Conservation (phyloP, 2,888 invertebrate species). For the Hirtodrosophila confusa region DNA sequence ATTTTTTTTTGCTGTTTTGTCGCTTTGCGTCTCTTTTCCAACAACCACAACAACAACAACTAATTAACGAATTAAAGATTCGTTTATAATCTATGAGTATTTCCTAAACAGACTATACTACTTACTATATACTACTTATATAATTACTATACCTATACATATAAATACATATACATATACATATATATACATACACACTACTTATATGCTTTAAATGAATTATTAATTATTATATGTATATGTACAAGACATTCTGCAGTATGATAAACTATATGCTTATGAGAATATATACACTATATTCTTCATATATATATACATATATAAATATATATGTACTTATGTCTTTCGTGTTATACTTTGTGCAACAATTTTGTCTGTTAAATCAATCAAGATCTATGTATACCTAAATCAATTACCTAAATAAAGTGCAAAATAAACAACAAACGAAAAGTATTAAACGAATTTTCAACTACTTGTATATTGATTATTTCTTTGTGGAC, state of each 20-base stretch:
- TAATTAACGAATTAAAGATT: constrained; percentile 50
- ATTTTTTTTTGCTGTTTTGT: constrained; percentile 33
- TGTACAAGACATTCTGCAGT: constrained; percentile 68
- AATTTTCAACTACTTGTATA: constrained; percentile 12
- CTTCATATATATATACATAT: constrained; percentile 2
- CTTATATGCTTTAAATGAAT: constrained; percentile 62
- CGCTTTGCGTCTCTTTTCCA: constrained; percentile 33
- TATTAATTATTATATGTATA: constrained; percentile 48
- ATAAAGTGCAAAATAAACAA: constrained; percentile 69
- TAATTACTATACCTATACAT: constrained; percentile 57
- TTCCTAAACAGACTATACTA: constrained; percentile 72
- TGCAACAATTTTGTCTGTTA: constrained; percentile 66
- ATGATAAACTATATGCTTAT: constrained; percentile 60
- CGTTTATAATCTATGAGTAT: constrained; percentile 70
- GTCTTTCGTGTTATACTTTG: constrained; percentile 62
- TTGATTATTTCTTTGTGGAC: constrained; percentile 3
- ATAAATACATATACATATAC: constrained; percentile 41
- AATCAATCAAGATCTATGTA: constrained; percentile 72
- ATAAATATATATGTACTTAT: constrained; percentile 19
- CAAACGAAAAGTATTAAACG: constrained; percentile 51
- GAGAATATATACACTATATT: constrained; percentile 44
- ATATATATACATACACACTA: constrained; percentile 43
- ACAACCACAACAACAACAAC: constrained; percentile 32
- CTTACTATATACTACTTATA: constrained; percentile 57
- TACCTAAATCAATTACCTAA: constrained; percentile 75